Conservation (phyloP, 1,140 invertebrate genomes). For the Drosophila suzukii region DNA sequence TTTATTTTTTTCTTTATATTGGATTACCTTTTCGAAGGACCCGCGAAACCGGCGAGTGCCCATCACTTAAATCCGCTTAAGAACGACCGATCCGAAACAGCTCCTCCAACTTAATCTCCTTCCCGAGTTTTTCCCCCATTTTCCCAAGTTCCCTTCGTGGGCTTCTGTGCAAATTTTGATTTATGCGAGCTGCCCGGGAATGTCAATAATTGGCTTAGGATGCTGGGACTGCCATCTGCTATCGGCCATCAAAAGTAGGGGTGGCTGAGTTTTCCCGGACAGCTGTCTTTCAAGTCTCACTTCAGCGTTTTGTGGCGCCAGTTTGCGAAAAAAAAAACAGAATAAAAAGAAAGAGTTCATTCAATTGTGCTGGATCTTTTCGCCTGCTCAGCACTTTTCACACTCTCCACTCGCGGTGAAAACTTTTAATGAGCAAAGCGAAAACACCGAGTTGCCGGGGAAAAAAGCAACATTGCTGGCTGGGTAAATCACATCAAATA, state of each 20-base stretch:
- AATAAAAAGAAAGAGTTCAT: conserved; percentile 15
- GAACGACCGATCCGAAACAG: conserved; percentile 5
- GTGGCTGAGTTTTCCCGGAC: neutral
- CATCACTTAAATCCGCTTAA: conserved; percentile 23
- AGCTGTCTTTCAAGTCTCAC: conserved; percentile 52
- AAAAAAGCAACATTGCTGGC: conserved; percentile 8
- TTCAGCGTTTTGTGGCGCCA: conserved; percentile 17
- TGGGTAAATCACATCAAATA: conserved; percentile 53
- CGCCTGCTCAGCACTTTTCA: conserved; percentile 8
- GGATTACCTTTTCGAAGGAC: neutral
- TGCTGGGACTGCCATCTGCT: conserved; percentile 26
- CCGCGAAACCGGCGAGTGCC: neutral
- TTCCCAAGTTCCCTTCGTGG: neutral
- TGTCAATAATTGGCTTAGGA: conserved; percentile 72
- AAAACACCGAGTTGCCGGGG: conserved; percentile 19
- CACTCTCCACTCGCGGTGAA: neutral
- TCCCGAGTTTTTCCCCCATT: neutral
- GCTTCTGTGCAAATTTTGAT: conserved; percentile 52
- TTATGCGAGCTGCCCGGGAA: conserved; percentile 63
- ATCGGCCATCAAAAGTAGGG: conserved; percentile 14
- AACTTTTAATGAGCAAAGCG: conserved; percentile 65
- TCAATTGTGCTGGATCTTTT: conserved; percentile 12
- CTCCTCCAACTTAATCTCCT: neutral
- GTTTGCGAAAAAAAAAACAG: conserved; percentile 10
- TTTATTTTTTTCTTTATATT: neutral